Evolutionary conservation across 2,888 invertebrate genomes (phyloP).

Genomic region (Anarsia innoxiella): DNA sequence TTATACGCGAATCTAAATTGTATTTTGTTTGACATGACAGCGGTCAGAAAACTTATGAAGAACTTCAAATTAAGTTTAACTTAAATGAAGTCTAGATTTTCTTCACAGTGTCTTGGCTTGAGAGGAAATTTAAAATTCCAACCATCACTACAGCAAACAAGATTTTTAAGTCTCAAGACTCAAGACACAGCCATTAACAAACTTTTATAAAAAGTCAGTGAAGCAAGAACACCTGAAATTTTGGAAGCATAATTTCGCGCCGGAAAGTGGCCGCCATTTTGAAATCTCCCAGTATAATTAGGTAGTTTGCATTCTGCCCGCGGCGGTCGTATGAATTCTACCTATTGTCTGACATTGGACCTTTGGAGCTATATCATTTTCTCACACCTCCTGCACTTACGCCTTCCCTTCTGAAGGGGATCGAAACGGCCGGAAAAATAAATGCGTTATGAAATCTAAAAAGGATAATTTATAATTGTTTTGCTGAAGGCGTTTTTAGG

Average conservation of each 20-base stretch:
- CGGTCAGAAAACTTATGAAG: no score
- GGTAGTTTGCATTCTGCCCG: slow-evolving; percentile 65
- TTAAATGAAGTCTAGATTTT: no score
- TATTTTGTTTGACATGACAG: no score
- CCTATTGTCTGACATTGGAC: slow-evolving; percentile 75
- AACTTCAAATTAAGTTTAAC: no score
- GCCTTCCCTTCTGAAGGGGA: slow-evolving; percentile 26
- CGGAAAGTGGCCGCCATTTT: slow-evolving; percentile 54
- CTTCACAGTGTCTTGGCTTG: no score
- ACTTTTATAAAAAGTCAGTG: slow-evolving; percentile 23
- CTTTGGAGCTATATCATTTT: slow-evolving; percentile 69
- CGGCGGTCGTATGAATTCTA: slow-evolving; percentile 68
- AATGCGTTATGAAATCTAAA: slow-evolving; percentile 57
- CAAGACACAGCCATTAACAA: slow-evolving; percentile 11
- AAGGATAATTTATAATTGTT: slow-evolving; percentile 27
- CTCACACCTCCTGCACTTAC: slow-evolving; percentile 56
- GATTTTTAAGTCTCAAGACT: not conserved
- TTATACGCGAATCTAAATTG: no score
- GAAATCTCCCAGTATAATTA: slow-evolving; percentile 51
- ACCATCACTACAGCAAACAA: no score
- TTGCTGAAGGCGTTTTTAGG: slow-evolving; percentile 10
- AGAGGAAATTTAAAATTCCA: no score
- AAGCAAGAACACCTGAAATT: slow-evolving; percentile 41
- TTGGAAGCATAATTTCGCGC: slow-evolving; percentile 19
- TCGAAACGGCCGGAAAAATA: slow-evolving; percentile 36